Evolutionary conservation across 2,888 invertebrate species (phyloP).

Genomic region (Drosophila aldrichi): DNA sequence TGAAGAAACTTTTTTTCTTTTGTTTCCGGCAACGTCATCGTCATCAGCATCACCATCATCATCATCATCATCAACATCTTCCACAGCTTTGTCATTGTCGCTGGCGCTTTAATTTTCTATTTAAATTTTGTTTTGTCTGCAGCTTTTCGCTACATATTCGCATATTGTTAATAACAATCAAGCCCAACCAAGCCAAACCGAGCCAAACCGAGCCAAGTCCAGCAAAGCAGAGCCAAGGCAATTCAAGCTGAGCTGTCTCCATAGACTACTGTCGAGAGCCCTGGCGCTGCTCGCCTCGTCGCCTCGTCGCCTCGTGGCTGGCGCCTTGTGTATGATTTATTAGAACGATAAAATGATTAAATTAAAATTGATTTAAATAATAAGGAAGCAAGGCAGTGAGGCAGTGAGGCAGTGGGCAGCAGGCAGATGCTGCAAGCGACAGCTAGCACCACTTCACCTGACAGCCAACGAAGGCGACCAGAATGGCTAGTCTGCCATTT

Average conservation of each 20-base stretch:
- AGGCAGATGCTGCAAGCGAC: constrained; percentile 29
- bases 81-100: constrained; percentile 29
- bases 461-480: background rate
- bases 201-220: constrained; percentile 23
- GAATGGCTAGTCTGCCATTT: constrained; percentile 38
- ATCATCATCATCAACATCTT: constrained; percentile 36
- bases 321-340: constrained; percentile 71
- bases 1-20: constrained; percentile 78
- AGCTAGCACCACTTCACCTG: constrained; percentile 41
- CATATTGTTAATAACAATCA: constrained; percentile 71
- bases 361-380: constrained; percentile 80
- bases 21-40: constrained; percentile 59
- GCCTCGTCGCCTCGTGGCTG: constrained; percentile 13
- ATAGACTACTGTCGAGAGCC: constrained; percentile 4
- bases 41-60: constrained; percentile 34
- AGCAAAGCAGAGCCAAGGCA: constrained; percentile 12
- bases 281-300: background rate
- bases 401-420: background rate
- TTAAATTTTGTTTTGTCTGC: constrained; percentile 76
- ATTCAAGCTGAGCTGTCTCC: constrained; percentile 16
- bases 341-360: constrained; percentile 78
- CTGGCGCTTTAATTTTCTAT: constrained; percentile 70
- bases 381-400: constrained; percentile 26
- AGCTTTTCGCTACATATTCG: constrained; percentile 48
- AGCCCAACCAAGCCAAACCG: constrained; percentile 13